phyloP scores from a whole-genome alignment of 1,140 invertebrate genomes.

The Drosophila simulans region DNA sequence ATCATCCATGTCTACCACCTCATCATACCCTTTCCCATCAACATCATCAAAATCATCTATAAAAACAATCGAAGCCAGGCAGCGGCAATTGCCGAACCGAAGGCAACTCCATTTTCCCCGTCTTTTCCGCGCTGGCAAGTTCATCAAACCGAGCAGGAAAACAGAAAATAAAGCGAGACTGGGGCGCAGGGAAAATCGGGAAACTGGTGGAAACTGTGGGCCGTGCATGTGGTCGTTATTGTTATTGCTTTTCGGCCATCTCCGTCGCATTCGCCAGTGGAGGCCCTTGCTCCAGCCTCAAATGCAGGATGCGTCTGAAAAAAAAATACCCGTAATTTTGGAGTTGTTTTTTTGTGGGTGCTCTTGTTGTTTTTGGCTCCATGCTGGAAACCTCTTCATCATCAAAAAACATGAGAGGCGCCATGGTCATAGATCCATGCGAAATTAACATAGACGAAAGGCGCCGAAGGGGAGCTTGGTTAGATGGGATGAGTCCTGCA shows the following conservation, averaged over 20 bases:
- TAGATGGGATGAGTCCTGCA: neutral
- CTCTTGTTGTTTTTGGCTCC: constrained; percentile 44
- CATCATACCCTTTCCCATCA: constrained; percentile 24
- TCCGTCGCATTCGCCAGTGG: constrained; percentile 31
- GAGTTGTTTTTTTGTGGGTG: constrained; percentile 17
- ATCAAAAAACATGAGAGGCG: constrained; percentile 73
- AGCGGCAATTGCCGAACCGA: constrained; percentile 54
- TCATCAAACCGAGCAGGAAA: constrained; percentile 68
- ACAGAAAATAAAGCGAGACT: constrained; percentile 26
- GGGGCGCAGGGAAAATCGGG: neutral
- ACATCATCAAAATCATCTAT: constrained; percentile 63
- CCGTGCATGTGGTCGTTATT: constrained; percentile 72
- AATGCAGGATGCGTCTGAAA: constrained; percentile 57
- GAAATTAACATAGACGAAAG: constrained; percentile 71
- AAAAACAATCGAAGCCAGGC: constrained; percentile 74
- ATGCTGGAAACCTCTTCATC: constrained; percentile 74
- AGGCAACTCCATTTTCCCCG: constrained; percentile 29
- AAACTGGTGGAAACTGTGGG: neutral
- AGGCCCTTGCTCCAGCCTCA: constrained; percentile 23
- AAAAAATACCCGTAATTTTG: constrained; percentile 44
- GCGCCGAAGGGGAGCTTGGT: constrained; percentile 10
- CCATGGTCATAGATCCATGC: constrained; percentile 33
- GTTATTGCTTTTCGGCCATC: constrained; percentile 73
- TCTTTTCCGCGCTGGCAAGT: constrained; percentile 46
- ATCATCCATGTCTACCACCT: constrained; percentile 49